Conservation (phyloP, 1,140 invertebrate genomes). For the Nomia melanderi region DNA sequence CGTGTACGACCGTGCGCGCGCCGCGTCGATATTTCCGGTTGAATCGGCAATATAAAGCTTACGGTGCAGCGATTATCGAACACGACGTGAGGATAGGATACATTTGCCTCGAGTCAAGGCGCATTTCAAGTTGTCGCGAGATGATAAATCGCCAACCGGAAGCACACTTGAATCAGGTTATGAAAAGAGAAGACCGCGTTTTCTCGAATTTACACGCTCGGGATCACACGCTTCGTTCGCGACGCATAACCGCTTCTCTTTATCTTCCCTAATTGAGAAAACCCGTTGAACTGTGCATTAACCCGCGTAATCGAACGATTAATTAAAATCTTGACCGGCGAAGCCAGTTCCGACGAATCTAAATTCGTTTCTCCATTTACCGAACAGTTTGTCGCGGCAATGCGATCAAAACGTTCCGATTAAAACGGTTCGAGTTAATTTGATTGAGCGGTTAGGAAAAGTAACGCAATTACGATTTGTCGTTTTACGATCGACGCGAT, state of each 20-base stretch:
- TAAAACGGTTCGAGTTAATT: too few species aligned
- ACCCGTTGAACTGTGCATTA: neutral
- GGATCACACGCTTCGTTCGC: neutral
- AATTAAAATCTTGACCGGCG: too few species aligned
- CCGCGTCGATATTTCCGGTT: constrained; percentile 26
- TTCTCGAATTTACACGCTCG: constrained; percentile 15
- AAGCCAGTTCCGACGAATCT: too few species aligned
- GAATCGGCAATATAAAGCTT: constrained; percentile 26
- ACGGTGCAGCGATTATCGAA: constrained; percentile 19
- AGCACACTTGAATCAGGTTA: neutral
- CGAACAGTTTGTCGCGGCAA: too few species aligned
- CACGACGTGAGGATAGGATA: neutral
- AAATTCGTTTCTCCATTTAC: too few species aligned
- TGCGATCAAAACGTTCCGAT: too few species aligned
- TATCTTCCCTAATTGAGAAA: neutral
- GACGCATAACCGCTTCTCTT: neutral
- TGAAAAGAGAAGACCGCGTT: neutral
- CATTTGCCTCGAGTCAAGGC: neutral
- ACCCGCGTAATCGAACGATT: too few species aligned
- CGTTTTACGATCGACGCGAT: too few species aligned
- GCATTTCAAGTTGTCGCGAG: constrained; percentile 16
- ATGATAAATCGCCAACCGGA: constrained; percentile 43
- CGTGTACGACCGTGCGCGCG: neutral
- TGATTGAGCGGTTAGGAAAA: too few species aligned
- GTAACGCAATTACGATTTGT: too few species aligned